Percentiles rank a stretch among this genome's conserved stretches.
phyloP scores from a whole-genome alignment of 2,113 vertebrate genomes.

The Oxyruncus cristatus region DNA sequence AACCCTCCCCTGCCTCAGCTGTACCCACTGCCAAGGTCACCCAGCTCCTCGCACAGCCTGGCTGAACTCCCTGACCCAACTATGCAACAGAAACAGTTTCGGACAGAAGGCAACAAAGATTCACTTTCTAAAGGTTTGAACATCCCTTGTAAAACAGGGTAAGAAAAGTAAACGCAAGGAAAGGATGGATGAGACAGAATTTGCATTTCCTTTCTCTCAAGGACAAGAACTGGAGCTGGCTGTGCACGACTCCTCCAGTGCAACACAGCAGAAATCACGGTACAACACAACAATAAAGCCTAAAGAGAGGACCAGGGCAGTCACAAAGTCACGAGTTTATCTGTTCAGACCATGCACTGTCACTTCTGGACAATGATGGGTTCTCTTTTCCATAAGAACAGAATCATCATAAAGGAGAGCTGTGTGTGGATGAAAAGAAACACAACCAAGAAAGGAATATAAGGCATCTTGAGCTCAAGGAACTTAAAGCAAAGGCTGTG shows the following conservation, averaged over 20 bases:
- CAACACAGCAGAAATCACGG: background rate
- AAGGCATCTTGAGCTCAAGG: background rate
- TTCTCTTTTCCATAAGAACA: background rate
- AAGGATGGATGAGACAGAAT: background rate
- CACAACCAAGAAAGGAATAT: background rate
- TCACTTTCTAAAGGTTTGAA: background rate
- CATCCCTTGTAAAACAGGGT: background rate
- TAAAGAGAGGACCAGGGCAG: background rate
- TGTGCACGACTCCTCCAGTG: background rate
- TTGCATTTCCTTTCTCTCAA: background rate
- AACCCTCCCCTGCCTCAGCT: background rate
- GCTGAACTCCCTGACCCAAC: background rate
- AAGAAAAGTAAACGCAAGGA: background rate
- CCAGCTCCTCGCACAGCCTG: background rate
- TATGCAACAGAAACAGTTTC: accelerated
- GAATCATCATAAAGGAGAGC: background rate
- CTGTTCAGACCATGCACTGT: background rate
- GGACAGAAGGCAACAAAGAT: background rate
- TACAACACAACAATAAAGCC: background rate
- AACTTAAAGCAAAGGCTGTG: background rate
- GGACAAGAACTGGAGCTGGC: background rate
- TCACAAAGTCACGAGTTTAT: background rate
- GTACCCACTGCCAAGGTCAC: background rate
- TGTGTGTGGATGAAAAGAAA: background rate
- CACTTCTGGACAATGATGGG: background rate